A percentile compares a stretch with the other conserved stretches of the same genome.
Evolutionary conservation across 1,140 invertebrate genomes (phyloP).

Genomic region (Nephila pilipes): DNA sequence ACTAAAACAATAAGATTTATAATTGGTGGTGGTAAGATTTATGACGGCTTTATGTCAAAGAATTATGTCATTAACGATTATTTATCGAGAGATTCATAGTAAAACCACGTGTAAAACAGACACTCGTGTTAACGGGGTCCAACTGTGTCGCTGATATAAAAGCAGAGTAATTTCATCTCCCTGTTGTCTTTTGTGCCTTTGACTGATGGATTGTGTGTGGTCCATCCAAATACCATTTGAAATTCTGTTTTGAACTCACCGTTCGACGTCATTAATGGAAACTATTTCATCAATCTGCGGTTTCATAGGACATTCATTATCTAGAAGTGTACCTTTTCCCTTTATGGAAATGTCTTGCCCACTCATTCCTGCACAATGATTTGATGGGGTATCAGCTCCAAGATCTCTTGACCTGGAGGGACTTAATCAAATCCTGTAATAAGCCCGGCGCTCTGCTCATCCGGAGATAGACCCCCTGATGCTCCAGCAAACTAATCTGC

Average conservation of each 20-base stretch:
- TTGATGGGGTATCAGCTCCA: conserved; percentile 28
- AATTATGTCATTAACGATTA: no score
- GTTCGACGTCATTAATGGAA: background rate
- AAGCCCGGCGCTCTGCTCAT: background rate
- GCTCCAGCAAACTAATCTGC: conserved; percentile 27
- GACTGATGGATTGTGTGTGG: background rate
- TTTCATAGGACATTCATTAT: background rate
- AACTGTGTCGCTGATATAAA: no score
- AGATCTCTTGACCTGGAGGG: conserved; percentile 25
- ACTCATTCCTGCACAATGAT: background rate
- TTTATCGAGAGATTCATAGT: no score
- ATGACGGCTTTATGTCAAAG: no score
- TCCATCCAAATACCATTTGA: background rate
- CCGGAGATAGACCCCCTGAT: background rate
- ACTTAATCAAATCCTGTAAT: conserved; percentile 38
- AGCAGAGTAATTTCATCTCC: no score
- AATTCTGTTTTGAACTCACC: background rate
- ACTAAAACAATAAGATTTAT: no score
- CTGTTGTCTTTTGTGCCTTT: background rate
- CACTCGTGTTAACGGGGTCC: no score
- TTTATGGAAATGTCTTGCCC: background rate
- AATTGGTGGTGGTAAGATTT: no score
- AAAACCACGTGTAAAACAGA: no score
- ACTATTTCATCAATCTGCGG: conserved; percentile 22
- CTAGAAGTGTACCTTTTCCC: background rate